These are phyloP conservation scores for Watsonalla binaria DNA, from an alignment of 2,888 invertebrate genomes.

Conservation along the genomic window DNA sequence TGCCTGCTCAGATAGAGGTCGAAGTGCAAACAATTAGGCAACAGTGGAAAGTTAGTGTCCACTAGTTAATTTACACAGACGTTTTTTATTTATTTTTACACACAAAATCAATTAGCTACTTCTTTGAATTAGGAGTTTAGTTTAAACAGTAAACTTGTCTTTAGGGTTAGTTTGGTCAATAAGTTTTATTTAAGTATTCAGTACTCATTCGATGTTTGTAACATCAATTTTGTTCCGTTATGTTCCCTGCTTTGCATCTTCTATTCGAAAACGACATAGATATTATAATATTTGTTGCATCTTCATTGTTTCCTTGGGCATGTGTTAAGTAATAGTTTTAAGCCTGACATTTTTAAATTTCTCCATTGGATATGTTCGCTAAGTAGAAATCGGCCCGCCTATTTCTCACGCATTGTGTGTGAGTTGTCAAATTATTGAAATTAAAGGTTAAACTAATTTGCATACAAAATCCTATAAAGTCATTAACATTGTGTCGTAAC, in stretches of 20 bases:
- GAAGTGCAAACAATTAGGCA: conserved; percentile 39
- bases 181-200: too few relatives aligned
- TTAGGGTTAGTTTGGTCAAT: too few relatives aligned
- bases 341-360: conserved; percentile 8
- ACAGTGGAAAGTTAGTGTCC: conserved; percentile 30
- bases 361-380: background rate
- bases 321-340: conserved; percentile 5
- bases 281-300: background rate
- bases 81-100: background rate
- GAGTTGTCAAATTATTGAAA: conserved; percentile 7
- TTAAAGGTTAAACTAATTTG: conserved; percentile 30
- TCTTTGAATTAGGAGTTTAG: too few relatives aligned
- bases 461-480: conserved; percentile 21
- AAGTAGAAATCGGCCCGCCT: conserved; percentile 11
- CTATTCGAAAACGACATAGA: too few relatives aligned
- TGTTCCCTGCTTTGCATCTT: too few relatives aligned
- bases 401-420: conserved; percentile 5
- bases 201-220: too few relatives aligned
- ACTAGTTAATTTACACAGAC: background rate
- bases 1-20: conserved; percentile 36
- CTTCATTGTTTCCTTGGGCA: background rate
- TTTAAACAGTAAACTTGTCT: too few relatives aligned
- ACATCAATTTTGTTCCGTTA: too few relatives aligned
- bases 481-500: conserved; percentile 12
- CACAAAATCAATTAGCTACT: background rate